Conservation (phyloP, 2,888 invertebrate species). For the Empis livida region DNA sequence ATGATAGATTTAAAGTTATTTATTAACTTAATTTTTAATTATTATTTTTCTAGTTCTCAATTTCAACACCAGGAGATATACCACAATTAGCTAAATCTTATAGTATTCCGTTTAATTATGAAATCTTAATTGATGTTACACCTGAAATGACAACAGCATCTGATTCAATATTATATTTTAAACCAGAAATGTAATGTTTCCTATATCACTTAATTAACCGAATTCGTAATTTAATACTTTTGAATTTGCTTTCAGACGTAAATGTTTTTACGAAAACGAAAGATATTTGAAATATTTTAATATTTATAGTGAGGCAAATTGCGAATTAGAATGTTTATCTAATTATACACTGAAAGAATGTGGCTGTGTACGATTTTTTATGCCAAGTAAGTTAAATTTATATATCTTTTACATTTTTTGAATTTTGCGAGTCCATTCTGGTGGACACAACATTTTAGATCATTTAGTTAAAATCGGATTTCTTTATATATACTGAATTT, state of each 20-base stretch:
- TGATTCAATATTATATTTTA: conserved; percentile 42
- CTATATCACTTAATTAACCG: too few relatives aligned
- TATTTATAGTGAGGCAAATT: conserved; percentile 52
- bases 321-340: conserved; percentile 50
- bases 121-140: conserved; percentile 49
- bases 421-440: too few relatives aligned
- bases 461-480: too few relatives aligned
- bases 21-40: neutral
- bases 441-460: too few relatives aligned
- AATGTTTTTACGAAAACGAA: conserved; percentile 49
- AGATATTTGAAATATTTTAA: conserved; percentile 44
- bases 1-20: too few relatives aligned
- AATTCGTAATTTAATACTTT: neutral
- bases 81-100: conserved; percentile 39
- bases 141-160: conserved; percentile 59
- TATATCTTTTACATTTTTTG: too few relatives aligned
- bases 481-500: too few relatives aligned
- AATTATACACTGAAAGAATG: conserved; percentile 46
- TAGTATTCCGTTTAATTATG: conserved; percentile 47
- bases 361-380: conserved; percentile 49
- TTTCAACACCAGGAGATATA: conserved; percentile 11
- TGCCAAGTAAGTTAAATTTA: conserved; percentile 34
- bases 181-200: conserved; percentile 31
- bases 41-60: neutral
- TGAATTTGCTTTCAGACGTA: conserved; percentile 28